Evolutionary conservation across 1,140 invertebrate genomes (phyloP), one percentile per base, ranked within the genome.

Genomic region (Drosophila baimaii): DNA sequence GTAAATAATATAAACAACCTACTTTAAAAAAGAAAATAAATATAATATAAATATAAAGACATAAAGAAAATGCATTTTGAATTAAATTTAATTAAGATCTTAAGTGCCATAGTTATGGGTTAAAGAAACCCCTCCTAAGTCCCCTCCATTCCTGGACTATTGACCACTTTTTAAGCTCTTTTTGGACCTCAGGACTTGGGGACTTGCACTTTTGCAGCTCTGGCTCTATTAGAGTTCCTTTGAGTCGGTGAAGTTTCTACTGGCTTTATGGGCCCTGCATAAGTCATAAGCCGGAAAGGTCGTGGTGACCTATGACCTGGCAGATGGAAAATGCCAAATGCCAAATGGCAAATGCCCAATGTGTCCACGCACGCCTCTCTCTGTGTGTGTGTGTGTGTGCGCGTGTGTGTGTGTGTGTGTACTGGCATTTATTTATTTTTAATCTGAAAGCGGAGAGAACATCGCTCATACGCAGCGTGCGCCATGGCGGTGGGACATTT

Each of bases 391-490:
- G n/a, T n/a, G n/a, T n/a, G n/a, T n/a, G n/a, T n/a, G n/a, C n/a
- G n/a, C n/a, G n/a, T n/a, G n/a, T n/a, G n/a, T n/a, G n/a, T n/a
- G n/a, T n/a, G n/a, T n/a, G n/a, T n/a, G n/a, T n/a, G n/a, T n/a
- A n/a, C n/a, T n/a, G 19, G 29, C 19, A 35, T 52, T 52, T 52
- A 54, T 35, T n/a, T 23, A 54, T 35, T 23, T 49, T 44, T 49
- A 66, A 49, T 31, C 25, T 23, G 19, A n/a, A n/a, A n/a, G n/a
- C 4, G 7, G 31, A 25, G 17, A 25, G 37, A 1, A 2, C 33
- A 73, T 73, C 43, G 57, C 68, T 47, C 69, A 71, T 71, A 71
- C 66, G 66, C 69, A 39, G 23, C 43, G 69, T 58, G 43, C 12
- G 51, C 51, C 33, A 9, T 19, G 15, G 15, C 57, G 9, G 25